Evolutionary conservation across 2,797 vertebrate genomes (phyloP).

Genomic region (Trematomus bernacchii): DNA sequence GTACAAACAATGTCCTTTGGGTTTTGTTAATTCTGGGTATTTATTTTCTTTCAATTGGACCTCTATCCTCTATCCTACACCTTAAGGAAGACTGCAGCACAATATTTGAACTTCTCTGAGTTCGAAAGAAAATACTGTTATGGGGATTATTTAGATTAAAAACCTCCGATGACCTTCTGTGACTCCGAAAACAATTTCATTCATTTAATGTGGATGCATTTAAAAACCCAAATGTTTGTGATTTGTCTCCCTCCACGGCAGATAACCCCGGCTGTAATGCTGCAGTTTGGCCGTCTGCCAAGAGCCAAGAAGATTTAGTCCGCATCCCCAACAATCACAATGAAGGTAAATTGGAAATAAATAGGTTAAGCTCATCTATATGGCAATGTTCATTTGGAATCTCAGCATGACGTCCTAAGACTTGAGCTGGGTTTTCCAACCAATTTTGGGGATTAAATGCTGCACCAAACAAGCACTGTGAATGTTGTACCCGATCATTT

Average conservation of each 20-base stretch:
- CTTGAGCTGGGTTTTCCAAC: neutral
- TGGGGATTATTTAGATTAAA: conserved; percentile 25
- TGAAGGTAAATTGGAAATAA: conserved; percentile 88
- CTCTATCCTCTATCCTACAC: neutral
- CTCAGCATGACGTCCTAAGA: conserved; percentile 18
- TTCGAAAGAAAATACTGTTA: neutral
- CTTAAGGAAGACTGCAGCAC: neutral
- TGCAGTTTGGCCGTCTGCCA: conserved; percentile 83
- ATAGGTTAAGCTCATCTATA: conserved; percentile 64
- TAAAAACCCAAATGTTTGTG: conserved; percentile 51
- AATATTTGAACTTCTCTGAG: neutral
- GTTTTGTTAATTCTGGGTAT: neutral
- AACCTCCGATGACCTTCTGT: neutral
- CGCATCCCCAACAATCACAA: conserved; percentile 87
- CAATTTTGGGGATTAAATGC: neutral
- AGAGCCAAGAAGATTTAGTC: conserved; percentile 84
- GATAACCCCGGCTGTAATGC: conserved; percentile 76
- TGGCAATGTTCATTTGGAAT: conserved; percentile 42
- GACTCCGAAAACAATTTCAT: conserved; percentile 21
- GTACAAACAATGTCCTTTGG: conserved; percentile 23
- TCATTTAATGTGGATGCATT: conserved; percentile 16
- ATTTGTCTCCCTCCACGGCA: conserved; percentile 54
- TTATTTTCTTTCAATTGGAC: neutral
- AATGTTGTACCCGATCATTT: neutral
- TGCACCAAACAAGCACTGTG: neutral